Evolutionary conservation across 2,888 invertebrate species (phyloP).

Genomic region (Romanomermis culicivorax): DNA sequence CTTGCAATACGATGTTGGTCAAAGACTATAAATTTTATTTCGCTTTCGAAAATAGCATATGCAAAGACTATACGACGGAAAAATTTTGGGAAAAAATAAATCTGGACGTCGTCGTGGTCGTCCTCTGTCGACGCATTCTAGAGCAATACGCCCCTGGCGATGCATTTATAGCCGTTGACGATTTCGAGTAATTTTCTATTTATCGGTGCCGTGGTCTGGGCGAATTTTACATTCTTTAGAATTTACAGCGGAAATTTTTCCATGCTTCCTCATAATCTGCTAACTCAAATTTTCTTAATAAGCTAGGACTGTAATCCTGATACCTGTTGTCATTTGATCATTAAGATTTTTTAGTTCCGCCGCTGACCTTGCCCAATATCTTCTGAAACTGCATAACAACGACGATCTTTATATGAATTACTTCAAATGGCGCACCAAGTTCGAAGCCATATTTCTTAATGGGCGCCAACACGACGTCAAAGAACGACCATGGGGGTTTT

Average conservation of each 20-base stretch:
- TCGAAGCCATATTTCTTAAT: conserved; percentile 21
- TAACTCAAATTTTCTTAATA: too few species aligned
- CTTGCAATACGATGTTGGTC: conserved; percentile 19
- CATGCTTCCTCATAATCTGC: too few species aligned
- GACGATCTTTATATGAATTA: conserved; percentile 32
- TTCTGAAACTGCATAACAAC: conserved; percentile 30
- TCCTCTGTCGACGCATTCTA: conserved; percentile 16
- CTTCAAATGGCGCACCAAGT: conserved; percentile 31
- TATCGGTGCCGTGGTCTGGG: too few species aligned
- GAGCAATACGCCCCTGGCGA: conserved; percentile 28
- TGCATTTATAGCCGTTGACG: conserved; percentile 33
- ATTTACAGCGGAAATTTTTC: too few species aligned
- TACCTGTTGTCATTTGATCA: too few species aligned
- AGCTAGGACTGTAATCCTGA: too few species aligned
- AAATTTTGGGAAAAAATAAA: conserved; percentile 22
- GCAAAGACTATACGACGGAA: conserved; percentile 26
- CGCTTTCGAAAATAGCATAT: conserved; percentile 23
- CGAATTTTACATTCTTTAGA: too few species aligned
- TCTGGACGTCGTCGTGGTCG: conserved; percentile 5
- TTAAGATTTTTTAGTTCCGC: too few species aligned
- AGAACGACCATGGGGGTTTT: conserved; percentile 8
- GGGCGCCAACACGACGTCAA: conserved; percentile 12
- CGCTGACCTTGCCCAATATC: conserved; percentile 31
- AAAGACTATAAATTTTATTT: conserved; percentile 15
- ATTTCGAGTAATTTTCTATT: too few species aligned